A percentile compares a stretch with the other conserved stretches of the same genome.
Evolutionary conservation across 2,888 invertebrate species (phyloP).

Genomic region (Piscicola geometra): DNA sequence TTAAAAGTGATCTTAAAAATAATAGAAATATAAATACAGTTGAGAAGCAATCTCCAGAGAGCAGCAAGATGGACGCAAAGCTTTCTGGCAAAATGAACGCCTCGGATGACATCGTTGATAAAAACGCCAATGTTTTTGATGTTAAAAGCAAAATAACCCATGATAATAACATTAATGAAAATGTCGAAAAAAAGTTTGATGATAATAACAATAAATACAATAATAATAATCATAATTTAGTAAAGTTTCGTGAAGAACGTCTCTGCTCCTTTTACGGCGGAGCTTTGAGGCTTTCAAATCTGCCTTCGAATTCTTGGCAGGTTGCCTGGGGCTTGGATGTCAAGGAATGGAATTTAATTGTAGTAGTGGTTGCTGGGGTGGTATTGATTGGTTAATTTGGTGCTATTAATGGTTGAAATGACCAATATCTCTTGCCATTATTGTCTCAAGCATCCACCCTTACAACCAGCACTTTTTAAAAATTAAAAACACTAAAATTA

Average conservation of each 20-base stretch:
- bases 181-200: background rate
- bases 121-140: background rate
- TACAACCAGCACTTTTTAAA: no score
- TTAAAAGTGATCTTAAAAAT: background rate
- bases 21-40: background rate
- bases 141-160: background rate
- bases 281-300: constrained; percentile 41
- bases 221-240: background rate
- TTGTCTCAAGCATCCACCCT: no score
- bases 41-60: background rate
- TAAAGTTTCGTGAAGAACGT: constrained; percentile 30
- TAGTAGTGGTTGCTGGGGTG: no score
- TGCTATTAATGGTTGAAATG: no score
- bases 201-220: background rate
- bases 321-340: constrained; percentile 48
- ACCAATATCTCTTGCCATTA: no score
- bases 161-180: background rate
- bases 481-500: no score
- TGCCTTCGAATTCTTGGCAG: constrained; percentile 48
- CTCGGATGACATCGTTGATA: background rate
- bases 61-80: background rate
- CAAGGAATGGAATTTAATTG: constrained; percentile 35
- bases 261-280: constrained; percentile 45
- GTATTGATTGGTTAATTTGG: no score
- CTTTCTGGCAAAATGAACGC: background rate